Evolutionary conservation across 2,113 vertebrate genomes (phyloP).

Genomic region (Myrmophylax atrothorax): DNA sequence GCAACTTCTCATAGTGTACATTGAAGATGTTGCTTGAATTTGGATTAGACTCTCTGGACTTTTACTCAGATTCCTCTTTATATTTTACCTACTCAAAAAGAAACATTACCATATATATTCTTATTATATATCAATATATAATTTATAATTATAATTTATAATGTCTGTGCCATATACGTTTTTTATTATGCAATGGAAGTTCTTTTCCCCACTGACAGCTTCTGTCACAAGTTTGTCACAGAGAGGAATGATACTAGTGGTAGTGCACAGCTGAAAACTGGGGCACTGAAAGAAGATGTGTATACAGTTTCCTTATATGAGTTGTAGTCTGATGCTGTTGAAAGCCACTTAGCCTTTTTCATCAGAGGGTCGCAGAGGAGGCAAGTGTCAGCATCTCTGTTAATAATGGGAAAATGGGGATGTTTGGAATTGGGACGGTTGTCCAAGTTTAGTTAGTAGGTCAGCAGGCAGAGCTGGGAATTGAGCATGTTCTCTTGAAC

Average conservation of each 20-base stretch:
- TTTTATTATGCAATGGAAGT: not conserved
- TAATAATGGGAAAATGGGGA: not conserved
- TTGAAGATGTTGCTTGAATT: not conserved
- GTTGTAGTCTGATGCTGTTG: not conserved
- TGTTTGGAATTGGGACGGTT: not conserved
- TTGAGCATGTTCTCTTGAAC: not conserved
- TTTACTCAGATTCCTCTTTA: not conserved
- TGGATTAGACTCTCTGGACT: not conserved
- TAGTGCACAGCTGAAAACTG: not conserved
- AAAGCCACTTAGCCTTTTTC: not conserved
- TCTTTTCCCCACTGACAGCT: not conserved
- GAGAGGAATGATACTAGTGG: not conserved
- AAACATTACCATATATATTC: not conserved
- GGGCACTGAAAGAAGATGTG: not conserved
- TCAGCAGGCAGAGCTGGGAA: not conserved
- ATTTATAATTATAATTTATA: not conserved
- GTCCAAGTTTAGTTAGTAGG: not conserved
- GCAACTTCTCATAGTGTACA: not conserved
- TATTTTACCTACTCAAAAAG: not conserved
- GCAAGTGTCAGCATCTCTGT: not conserved
- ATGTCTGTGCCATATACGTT: not conserved
- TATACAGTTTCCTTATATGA: not conserved
- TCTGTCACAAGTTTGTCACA: not conserved
- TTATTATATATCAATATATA: not conserved
- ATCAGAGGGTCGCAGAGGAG: accelerated